Conservation (phyloP, 2,888 invertebrate genomes). For the Empis livida region DNA sequence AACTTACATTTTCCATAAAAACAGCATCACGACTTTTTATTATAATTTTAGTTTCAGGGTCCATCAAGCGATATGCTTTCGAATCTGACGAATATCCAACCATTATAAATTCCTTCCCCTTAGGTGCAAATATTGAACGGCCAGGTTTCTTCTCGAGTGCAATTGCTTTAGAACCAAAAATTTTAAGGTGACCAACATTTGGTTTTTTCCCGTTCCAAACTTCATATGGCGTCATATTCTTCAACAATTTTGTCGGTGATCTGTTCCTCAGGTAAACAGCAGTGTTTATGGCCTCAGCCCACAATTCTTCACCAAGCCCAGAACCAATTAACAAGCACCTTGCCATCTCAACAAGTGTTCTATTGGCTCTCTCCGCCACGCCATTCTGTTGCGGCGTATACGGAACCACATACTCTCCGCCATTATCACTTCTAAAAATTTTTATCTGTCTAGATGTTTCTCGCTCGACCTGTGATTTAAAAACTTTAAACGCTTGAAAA, state of each 20-base stretch:
- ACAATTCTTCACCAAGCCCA: slow-evolving; percentile 16
- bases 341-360: slow-evolving; percentile 15
- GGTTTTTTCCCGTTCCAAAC: slow-evolving; percentile 19
- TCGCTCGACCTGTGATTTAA: slow-evolving; percentile 6
- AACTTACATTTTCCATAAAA: not conserved
- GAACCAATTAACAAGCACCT: slow-evolving; percentile 17
- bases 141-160: slow-evolving; percentile 22
- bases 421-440: slow-evolving; percentile 4
- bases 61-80: slow-evolving; percentile 17
- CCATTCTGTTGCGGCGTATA: slow-evolving; percentile 14
- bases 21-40: slow-evolving; percentile 8
- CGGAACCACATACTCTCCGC: slow-evolving; percentile 1
- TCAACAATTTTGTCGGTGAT: slow-evolving; percentile 2
- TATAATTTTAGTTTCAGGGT: slow-evolving; percentile 5
- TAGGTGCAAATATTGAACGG: slow-evolving; percentile 21
- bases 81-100: slow-evolving; percentile 21
- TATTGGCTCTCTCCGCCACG: slow-evolving; percentile 11
- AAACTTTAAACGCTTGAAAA: slow-evolving; percentile 8
- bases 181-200: slow-evolving; percentile 10
- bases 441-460: slow-evolving; percentile 9
- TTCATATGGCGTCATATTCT: slow-evolving; percentile 20
- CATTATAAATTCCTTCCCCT: slow-evolving; percentile 14
- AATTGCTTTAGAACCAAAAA: slow-evolving; percentile 26
- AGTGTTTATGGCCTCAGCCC: slow-evolving; percentile 27
- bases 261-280: slow-evolving; percentile 17